Evolutionary conservation across 2,113 vertebrate genomes (phyloP).

Genomic region (Mirounga angustirostris): DNA sequence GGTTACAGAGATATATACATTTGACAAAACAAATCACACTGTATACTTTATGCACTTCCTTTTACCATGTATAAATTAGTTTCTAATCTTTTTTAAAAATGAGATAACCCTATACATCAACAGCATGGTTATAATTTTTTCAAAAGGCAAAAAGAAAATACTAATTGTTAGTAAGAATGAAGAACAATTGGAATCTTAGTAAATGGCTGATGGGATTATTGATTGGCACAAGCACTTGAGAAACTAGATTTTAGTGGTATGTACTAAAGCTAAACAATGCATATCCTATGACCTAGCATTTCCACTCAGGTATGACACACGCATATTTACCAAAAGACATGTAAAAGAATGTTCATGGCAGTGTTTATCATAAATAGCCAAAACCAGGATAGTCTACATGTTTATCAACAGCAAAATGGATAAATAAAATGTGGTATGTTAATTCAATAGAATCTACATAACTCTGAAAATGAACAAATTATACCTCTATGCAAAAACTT

Average conservation of each 20-base stretch:
- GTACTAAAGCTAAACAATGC: not conserved
- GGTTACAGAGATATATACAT: not conserved
- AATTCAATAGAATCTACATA: not conserved
- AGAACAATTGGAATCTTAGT: not conserved
- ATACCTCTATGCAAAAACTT: not conserved
- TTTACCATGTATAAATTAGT: not conserved
- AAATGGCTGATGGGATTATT: not conserved
- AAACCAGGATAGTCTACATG: not conserved
- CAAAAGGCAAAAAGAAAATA: not conserved
- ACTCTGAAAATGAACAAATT: not conserved
- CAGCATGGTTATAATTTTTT: not conserved
- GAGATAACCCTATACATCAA: not conserved
- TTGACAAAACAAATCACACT: not conserved
- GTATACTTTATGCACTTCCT: not conserved
- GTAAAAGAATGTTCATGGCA: not conserved
- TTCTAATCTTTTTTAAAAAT: not conserved
- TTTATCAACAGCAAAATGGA: not conserved
- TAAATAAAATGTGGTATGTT: not conserved
- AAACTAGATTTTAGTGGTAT: not conserved
- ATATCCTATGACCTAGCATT: not conserved
- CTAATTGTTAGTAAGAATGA: not conserved
- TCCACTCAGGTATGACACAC: not conserved
- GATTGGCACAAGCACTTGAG: not conserved
- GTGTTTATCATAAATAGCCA: not conserved
- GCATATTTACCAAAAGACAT: not conserved